Evolutionary conservation across 2,113 vertebrate species (phyloP).

Genomic region (Cheirogaleus medius): DNA sequence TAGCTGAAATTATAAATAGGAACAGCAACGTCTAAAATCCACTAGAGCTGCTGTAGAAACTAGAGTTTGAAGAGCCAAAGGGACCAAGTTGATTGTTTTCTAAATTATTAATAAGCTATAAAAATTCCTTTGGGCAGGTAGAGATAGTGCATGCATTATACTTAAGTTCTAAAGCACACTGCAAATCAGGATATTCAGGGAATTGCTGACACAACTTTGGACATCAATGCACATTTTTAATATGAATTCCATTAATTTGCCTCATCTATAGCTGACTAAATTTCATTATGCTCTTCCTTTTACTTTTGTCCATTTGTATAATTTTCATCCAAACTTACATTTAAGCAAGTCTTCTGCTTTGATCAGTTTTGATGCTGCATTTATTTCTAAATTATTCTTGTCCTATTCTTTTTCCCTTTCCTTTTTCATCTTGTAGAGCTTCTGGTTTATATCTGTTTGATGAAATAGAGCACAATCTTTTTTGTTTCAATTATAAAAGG

Average conservation of each 20-base stretch:
- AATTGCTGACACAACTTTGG: background rate
- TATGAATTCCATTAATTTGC: background rate
- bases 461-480: constrained; percentile 12
- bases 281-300: background rate
- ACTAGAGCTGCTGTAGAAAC: background rate
- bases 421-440: background rate
- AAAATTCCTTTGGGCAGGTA: background rate
- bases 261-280: background rate
- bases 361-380: constrained; percentile 25
- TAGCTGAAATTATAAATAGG: background rate
- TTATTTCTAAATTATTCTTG: constrained; percentile 56
- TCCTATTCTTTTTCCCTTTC: background rate
- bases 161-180: background rate
- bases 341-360: background rate
- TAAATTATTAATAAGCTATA: background rate
- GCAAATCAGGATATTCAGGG: background rate
- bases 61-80: background rate
- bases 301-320: background rate
- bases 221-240: background rate
- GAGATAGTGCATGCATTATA: background rate
- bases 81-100: background rate
- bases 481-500: constrained; percentile 19
- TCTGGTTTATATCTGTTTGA: constrained; percentile 7
- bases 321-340: constrained; percentile 25
- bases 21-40: background rate